Evolutionary conservation across 2,113 vertebrate genomes (phyloP).

Genomic region (Rousettus leschenaultii): DNA sequence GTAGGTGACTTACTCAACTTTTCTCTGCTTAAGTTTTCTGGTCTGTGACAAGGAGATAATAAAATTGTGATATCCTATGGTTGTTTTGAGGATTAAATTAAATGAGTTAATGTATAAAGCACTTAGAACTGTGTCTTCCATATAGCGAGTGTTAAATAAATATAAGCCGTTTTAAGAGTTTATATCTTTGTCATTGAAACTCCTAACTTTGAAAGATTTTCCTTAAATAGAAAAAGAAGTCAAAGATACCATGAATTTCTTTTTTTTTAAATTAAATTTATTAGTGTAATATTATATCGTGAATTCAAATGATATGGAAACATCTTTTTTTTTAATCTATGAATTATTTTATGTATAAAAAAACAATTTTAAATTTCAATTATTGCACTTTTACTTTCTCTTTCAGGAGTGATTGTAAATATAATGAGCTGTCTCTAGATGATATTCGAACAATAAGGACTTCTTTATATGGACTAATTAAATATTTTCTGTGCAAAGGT

Average conservation of each 20-base stretch:
- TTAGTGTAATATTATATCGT: background rate
- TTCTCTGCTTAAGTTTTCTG: constrained; percentile 4
- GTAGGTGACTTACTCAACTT: background rate
- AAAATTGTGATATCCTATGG: background rate
- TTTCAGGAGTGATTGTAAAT: constrained; percentile 80
- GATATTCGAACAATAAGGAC: constrained; percentile 92
- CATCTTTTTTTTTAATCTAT: background rate
- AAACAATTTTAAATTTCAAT: background rate
- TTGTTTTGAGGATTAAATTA: constrained; percentile 22
- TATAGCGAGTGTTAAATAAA: background rate
- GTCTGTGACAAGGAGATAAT: constrained; percentile 19
- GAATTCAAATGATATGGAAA: constrained; percentile 1
- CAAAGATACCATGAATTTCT: background rate
- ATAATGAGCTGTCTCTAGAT: constrained; percentile 88
- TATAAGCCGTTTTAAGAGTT: background rate
- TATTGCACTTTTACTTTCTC: constrained; percentile 54
- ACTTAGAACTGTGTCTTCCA: constrained; percentile 24
- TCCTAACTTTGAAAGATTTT: background rate
- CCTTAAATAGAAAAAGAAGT: background rate
- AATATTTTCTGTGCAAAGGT: constrained; percentile 97
- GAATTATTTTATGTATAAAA: background rate
- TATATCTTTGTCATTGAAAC: background rate
- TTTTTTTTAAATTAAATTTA: background rate
- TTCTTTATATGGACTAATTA: constrained; percentile 92
- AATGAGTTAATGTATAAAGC: constrained; percentile 14